Percentiles rank a stretch among this genome's conserved stretches.
These are phyloP conservation scores for Artibeus jamaicensis DNA, from an alignment of 2,797 vertebrate species.

Conservation along the genomic window DNA sequence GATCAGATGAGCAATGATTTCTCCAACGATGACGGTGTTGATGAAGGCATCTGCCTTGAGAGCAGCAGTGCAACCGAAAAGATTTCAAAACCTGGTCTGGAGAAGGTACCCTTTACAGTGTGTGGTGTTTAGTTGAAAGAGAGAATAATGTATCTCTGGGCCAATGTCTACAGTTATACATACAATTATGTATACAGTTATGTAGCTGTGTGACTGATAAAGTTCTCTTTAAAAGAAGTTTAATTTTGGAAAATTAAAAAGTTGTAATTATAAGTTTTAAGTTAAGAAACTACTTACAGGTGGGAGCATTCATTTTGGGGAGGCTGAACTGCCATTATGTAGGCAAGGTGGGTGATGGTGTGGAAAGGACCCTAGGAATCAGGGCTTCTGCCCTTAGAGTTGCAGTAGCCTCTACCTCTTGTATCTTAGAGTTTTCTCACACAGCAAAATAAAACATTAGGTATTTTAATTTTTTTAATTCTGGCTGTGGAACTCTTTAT, in stretches of 20 bases:
- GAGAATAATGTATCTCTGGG: background rate
- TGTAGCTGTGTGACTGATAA: background rate
- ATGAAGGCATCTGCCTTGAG: constrained; percentile 98
- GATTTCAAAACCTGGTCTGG: constrained; percentile 89
- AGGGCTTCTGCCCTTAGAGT: background rate
- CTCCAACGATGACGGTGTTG: constrained; percentile 96
- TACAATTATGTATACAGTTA: background rate
- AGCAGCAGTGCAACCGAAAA: constrained; percentile 91
- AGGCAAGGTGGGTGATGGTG: background rate
- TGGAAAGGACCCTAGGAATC: background rate
- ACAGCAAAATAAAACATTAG: background rate
- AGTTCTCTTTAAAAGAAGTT: background rate
- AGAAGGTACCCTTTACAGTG: constrained; percentile 87
- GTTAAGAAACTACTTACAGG: background rate
- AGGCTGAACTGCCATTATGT: background rate
- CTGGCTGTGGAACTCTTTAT: background rate
- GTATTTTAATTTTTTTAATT: background rate
- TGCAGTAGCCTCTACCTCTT: background rate
- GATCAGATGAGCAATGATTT: constrained; percentile 99
- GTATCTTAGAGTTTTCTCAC: background rate
- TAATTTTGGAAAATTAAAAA: constrained; percentile 29
- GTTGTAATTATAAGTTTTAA: too few relatives aligned
- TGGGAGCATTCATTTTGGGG: background rate
- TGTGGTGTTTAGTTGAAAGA: background rate
- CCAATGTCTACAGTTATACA: background rate